phyloP scores from a whole-genome alignment of 1,140 invertebrate species.

The Megalopta genalis region DNA sequence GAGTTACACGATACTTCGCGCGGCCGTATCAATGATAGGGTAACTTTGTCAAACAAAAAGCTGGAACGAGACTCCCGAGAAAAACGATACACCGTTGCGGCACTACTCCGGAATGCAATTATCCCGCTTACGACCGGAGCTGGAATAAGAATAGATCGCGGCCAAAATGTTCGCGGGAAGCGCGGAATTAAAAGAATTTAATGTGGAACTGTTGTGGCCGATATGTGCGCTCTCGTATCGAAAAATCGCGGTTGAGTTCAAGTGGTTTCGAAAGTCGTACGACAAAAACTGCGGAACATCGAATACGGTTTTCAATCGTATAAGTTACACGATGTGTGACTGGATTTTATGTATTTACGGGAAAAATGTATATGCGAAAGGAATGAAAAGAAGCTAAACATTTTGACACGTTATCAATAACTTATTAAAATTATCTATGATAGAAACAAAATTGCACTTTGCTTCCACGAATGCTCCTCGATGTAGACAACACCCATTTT shows the following conservation, averaged over 20 bases:
- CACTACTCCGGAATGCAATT: constrained; percentile 34
- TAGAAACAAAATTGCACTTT: no score
- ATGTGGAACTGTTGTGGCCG: background rate
- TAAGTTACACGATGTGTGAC: no score
- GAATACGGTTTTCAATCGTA: no score
- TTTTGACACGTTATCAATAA: no score
- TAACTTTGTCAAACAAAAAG: constrained; percentile 41
- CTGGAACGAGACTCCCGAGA: constrained; percentile 29
- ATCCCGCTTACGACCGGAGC: constrained; percentile 5
- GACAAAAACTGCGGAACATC: no score
- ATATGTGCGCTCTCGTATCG: background rate
- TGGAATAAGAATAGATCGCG: constrained; percentile 23
- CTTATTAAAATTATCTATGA: no score
- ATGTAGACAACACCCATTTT: no score
- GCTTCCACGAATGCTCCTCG: no score
- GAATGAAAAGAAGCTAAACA: no score
- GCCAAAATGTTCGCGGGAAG: background rate
- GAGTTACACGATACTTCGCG: background rate
- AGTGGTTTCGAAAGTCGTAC: no score
- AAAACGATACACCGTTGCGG: constrained; percentile 29
- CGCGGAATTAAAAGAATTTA: constrained; percentile 18
- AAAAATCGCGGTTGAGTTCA: background rate
- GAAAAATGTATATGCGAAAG: no score
- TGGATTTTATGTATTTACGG: no score
- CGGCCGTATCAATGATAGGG: constrained; percentile 32